Percentiles rank a stretch among this genome's conserved stretches.
phyloP scores from a whole-genome alignment of 2,888 invertebrate species.

The Pocota personata region DNA sequence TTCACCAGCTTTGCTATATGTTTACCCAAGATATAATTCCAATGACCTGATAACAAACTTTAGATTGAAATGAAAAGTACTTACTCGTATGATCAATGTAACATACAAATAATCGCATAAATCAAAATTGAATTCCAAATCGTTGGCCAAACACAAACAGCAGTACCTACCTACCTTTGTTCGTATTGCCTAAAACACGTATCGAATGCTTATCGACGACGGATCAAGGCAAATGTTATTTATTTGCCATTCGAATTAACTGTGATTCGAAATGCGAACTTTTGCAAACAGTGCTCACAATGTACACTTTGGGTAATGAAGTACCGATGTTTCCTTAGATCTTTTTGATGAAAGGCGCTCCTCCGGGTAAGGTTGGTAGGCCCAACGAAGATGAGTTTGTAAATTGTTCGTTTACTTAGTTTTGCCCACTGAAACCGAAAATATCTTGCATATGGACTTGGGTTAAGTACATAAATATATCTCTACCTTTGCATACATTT shows the following conservation, averaged over 20 bases:
- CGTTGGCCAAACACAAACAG: neutral
- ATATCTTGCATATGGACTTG: neutral
- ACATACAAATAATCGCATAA: neutral
- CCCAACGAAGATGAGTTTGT: neutral
- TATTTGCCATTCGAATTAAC: conserved; percentile 20
- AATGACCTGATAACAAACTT: neutral
- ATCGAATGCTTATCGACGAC: conserved; percentile 2
- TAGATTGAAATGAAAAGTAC: neutral
- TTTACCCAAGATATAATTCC: neutral
- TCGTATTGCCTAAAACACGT: neutral
- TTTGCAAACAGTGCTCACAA: neutral
- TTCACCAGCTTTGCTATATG: neutral
- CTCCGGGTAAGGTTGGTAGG: neutral
- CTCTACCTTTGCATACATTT: neutral
- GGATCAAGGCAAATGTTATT: conserved; percentile 1
- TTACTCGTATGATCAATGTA: neutral
- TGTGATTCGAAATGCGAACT: neutral
- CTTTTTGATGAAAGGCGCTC: neutral
- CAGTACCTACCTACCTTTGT: neutral
- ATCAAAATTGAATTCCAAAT: neutral
- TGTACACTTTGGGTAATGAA: neutral
- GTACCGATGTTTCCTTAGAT: neutral
- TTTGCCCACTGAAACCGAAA: neutral
- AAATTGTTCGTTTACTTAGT: neutral
- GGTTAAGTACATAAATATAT: neutral